Percentiles rank a stretch among this genome's conserved stretches.
phyloP scores from a whole-genome alignment of 2,888 invertebrate species.

The Synergus gifuensis region DNA sequence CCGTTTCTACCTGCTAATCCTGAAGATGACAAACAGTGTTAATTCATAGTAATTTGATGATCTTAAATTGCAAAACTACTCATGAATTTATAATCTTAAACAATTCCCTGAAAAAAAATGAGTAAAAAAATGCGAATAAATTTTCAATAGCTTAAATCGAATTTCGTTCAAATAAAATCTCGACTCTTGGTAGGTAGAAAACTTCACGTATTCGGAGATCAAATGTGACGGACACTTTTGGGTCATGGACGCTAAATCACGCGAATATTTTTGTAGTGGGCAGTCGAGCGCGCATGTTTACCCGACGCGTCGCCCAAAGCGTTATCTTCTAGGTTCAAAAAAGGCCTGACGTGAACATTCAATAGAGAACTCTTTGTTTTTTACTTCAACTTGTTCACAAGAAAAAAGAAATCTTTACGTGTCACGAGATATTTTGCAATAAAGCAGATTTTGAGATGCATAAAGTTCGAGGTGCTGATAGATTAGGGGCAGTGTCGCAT shows the following conservation, averaged over 20 bases:
- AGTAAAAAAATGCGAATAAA: no score
- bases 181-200: not conserved
- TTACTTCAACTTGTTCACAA: not conserved
- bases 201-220: slow-evolving; percentile 41
- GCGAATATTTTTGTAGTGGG: slow-evolving; percentile 56
- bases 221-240: slow-evolving; percentile 61
- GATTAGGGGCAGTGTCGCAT: slow-evolving; percentile 28
- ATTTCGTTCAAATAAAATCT: slow-evolving; percentile 30
- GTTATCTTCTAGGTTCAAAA: not conserved
- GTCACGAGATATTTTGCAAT: not conserved
- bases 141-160: not conserved
- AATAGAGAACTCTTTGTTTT: not conserved
- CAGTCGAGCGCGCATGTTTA: slow-evolving; percentile 10
- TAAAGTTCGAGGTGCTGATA: not conserved
- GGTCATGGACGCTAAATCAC: slow-evolving; percentile 61
- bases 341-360: not conserved
- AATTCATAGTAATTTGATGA: not conserved
- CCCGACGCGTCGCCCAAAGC: not conserved
- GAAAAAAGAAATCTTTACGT: not conserved
- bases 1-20: not conserved
- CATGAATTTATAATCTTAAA: no score
- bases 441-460: not conserved
- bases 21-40: not conserved
- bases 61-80: not conserved
- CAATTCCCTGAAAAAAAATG: no score